Evolutionary conservation across 2,888 invertebrate species (phyloP), one percentile per base, ranked within the genome.

Genomic region (Clanis bilineata): DNA sequence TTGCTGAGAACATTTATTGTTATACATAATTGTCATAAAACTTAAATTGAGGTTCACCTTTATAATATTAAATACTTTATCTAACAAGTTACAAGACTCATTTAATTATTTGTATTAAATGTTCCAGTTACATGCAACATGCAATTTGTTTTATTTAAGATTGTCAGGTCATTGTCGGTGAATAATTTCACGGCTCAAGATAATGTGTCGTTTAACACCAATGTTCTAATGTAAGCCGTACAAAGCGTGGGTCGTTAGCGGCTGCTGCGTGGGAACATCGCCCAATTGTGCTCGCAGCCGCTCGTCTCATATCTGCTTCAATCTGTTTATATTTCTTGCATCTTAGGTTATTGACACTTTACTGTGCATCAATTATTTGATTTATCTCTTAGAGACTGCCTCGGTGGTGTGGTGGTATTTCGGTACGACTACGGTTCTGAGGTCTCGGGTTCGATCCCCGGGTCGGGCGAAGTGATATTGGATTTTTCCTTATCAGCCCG

Each of bases 191-290:
- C 67, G 67, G 59, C 61, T 68, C 62, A 59, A 65, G 63, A 69
- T 75, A 77, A 79, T 74, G 69, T 76, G 74, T 76, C 73, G 73
- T 74, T 80, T 79, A 76, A 71, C 75, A 72, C 73, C 68, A 69
- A 72, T 72, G 74, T 72, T 73, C 76, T 76, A 78, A 79, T 76
- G 74, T 66, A 71, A 70, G 70, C 62, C 58, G 67, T 56, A 36
- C 44, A 60, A 57, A 72, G 83, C 78, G 87, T 86, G 80, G 85
- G 86, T 74, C 68, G 79, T 69, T 65, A 72, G 67, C 64, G 41
- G 71, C 67, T 80, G 82, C 69, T 77, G 86, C 83, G 87, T 89
- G 88, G 86, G 88, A 87, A 87, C 79, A 77, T 74, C 72, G 71
- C 74, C 84, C 81, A 87, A 86, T 83, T 59, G 56, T 45, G 38